phyloP scores from a whole-genome alignment of 2,797 vertebrate genomes.

The Typhlichthys eigenmanni region DNA sequence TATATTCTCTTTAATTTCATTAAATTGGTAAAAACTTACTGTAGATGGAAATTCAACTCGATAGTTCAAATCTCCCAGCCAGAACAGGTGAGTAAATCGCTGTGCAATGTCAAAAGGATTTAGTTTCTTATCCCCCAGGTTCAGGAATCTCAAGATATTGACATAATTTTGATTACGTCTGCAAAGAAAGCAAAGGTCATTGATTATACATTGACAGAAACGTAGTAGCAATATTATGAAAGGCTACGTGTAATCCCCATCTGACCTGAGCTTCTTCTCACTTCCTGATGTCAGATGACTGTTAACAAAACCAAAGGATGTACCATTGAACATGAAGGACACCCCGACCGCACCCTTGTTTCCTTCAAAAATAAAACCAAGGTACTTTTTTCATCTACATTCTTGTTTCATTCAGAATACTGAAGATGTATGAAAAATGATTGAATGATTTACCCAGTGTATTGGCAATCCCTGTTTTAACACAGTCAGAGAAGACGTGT shows the following conservation, averaged over 20 bases:
- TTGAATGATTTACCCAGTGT: slow-evolving; percentile 83
- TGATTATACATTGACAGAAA: background rate
- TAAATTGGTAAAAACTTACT: slow-evolving; percentile 65
- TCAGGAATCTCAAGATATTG: slow-evolving; percentile 92
- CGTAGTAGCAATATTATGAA: background rate
- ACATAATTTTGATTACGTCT: slow-evolving; percentile 97
- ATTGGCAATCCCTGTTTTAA: slow-evolving; percentile 98
- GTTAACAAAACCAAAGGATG: slow-evolving; percentile 96
- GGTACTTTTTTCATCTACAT: background rate
- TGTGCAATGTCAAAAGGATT: slow-evolving; percentile 94
- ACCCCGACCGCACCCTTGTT: slow-evolving; percentile 98
- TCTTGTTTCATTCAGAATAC: background rate
- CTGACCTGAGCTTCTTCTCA: slow-evolving; percentile 95
- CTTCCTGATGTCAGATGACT: slow-evolving; percentile 98
- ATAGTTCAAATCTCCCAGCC: slow-evolving; percentile 97
- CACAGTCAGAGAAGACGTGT: slow-evolving; percentile 89
- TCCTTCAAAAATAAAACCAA: slow-evolving; percentile 71
- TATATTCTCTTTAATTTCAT: background rate
- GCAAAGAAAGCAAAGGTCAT: slow-evolving; percentile 19
- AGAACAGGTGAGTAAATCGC: slow-evolving; percentile 96
- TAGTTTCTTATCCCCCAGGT: slow-evolving; percentile 93
- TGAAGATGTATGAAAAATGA: background rate
- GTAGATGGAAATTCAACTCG: slow-evolving; percentile 84
- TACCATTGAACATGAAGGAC: slow-evolving; percentile 98
- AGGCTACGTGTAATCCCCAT: background rate